Evolutionary conservation across 2,888 invertebrate species (phyloP), one percentile per base, ranked within the genome.

Genomic region (Frankliniella fusca): DNA sequence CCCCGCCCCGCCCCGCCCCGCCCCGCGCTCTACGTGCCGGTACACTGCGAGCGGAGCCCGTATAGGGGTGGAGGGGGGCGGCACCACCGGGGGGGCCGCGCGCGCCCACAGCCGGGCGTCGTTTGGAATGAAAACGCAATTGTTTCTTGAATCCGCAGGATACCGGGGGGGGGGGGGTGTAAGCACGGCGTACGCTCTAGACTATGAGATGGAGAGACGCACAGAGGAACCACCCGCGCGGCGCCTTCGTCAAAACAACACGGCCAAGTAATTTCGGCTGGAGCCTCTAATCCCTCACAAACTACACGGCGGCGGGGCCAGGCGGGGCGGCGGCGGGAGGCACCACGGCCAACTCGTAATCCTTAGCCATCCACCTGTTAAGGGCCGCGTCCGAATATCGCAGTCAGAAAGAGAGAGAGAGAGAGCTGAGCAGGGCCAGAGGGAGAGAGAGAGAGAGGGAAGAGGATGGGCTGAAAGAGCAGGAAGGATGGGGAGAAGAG

Each of bases 221-320:
- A 18, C 61, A 61, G 15, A 54, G 20, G 18, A 61, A 61, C 61
- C 61, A 18, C 7, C 18, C 61, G n/a, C 11, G 54, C 54, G 15
- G 54, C 18, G 18, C 61, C 61, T 7, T 61, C 15, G 61, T n/a
- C 11, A 18, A 18, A n/a, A 61, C 61, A 18, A 54, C 54, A n/a
- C 61, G 61, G 61, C 61, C 61, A 61, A 61, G 61, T 61, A 61
- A 61, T 61, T 61, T 61, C 61, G n/a, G 61, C n/a, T n/a, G 61
- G 18, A 61, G 61, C 61, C 61, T 61, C 61, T 61, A 61, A 61
- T 61, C 61, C 61, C 61, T 61, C 61, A 61, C 61, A 61, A 61
- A 61, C 61, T 61, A 61, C 38, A 38, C 38, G 38, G 38, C 38
- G 38, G 38, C 38, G 38, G 38, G 38, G 38, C 38, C 3, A 5